phyloP scores from a whole-genome alignment of 2,113 vertebrate species.

The Psophia crepitans region DNA sequence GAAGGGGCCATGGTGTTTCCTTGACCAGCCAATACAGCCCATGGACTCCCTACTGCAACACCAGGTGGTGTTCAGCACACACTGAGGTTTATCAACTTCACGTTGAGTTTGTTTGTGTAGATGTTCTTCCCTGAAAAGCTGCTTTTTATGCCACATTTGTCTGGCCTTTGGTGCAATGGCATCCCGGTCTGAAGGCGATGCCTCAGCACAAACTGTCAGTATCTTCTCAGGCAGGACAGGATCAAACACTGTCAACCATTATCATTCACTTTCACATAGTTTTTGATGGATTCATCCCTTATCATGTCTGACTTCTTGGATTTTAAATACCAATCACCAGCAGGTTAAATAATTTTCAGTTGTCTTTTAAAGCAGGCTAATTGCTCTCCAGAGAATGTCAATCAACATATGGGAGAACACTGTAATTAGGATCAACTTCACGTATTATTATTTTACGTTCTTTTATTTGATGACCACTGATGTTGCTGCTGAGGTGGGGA shows the following conservation, averaged over 20 bases:
- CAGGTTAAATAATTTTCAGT: constrained; percentile 78
- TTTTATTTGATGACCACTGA: constrained; percentile 20
- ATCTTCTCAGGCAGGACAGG: neutral
- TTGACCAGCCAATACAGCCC: neutral
- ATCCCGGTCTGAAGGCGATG: neutral
- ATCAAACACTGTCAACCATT: neutral
- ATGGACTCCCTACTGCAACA: fast-evolving
- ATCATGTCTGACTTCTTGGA: constrained; percentile 1
- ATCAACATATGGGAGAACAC: constrained; percentile 74
- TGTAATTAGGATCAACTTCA: constrained; percentile 78
- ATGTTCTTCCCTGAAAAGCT: neutral
- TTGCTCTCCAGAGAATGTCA: constrained; percentile 81
- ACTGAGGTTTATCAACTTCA: neutral
- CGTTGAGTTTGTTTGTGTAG: neutral
- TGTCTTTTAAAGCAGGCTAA: constrained; percentile 82
- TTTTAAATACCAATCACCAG: constrained; percentile 77
- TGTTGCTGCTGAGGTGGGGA: neutral
- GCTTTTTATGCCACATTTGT: neutral
- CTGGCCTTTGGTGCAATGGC: neutral
- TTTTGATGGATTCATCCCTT: neutral
- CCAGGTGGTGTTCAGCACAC: neutral
- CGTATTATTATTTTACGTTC: constrained; percentile 11
- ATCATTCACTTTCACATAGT: neutral
- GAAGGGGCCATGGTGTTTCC: neutral
- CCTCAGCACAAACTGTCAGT: neutral